Conservation (phyloP, 2,888 invertebrate species). For the Leucophora obtusa region DNA sequence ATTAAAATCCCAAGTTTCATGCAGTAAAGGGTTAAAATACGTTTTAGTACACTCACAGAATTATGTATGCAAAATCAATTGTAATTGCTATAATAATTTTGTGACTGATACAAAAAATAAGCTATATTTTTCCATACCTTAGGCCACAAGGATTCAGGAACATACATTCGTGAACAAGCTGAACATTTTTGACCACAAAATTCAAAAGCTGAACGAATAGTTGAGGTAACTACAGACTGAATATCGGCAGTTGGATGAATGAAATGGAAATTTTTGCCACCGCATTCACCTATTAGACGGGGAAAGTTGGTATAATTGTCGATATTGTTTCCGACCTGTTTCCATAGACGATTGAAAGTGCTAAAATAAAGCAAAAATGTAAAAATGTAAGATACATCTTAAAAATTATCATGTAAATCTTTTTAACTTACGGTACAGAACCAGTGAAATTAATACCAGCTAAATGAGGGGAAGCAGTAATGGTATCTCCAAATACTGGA, state of each 20-base stretch:
- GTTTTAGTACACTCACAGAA: no score
- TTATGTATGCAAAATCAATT: no score
- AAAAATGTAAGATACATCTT: constrained; percentile 41
- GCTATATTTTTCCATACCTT: constrained; percentile 78
- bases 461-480: constrained; percentile 90
- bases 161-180: constrained; percentile 97
- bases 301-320: constrained; percentile 93
- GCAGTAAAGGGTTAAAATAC: no score
- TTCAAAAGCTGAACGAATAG: constrained; percentile 96
- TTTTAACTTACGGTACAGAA: constrained; percentile 89
- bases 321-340: constrained; percentile 93
- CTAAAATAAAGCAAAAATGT: constrained; percentile 75
- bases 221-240: constrained; percentile 88
- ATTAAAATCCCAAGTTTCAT: no score
- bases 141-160: constrained; percentile 93
- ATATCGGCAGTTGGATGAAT: constrained; percentile 94
- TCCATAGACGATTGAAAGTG: constrained; percentile 96
- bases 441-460: constrained; percentile 99
- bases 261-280: constrained; percentile 99
- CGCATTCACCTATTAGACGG: constrained; percentile 96
- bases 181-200: constrained; percentile 99
- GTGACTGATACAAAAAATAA: neutral
- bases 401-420: neutral
- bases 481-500: constrained; percentile 94
- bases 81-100: no score